Evolutionary conservation across 37 sponge, comb jelly and placozoan species (phyloP), one percentile per base, ranked within the genome.

Genomic region (Ianthella basta): DNA sequence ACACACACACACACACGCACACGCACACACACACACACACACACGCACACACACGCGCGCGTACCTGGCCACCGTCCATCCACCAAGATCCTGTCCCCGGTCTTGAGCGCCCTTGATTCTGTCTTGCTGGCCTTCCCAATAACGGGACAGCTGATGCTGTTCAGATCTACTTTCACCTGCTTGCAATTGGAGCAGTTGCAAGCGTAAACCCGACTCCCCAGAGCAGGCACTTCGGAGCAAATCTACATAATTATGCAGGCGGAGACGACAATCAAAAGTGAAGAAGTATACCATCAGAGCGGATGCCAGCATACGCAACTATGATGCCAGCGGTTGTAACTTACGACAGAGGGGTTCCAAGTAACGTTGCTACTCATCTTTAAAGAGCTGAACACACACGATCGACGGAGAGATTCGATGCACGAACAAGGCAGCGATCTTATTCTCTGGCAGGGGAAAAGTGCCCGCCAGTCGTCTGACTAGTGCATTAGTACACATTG

Each of bases 1-100:
- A n/a, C n/a, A n/a, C n/a, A n/a, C n/a, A n/a, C n/a, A n/a, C n/a
- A n/a, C n/a, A n/a, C n/a, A n/a, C 18, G 18, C 18, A 57, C 18
- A 15, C 18, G 59, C 15, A 57, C 59, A 57, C 18, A 18, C 15
- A 20, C 18, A 20, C 18, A 57, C 59, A 57, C 18, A 20, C 18
- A 57, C 59, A 15, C 14, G 25, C 23, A 16, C 27, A 14, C 23
- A 24, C 14, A 25, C 14, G 23, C 29, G 15, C 18, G 37, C 73
- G 20, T 29, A 72, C 73, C 78, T 39, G 78, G 41, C 78, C 78
- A 75, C 16, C 2, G 15, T 33, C 83, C 83, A 25, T 85, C 81
- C 12, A 93, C 88, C 6, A 89, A 56, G 21, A 95, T 90, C 23
- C 95, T 55, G 55, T 92, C 92, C 25, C 95, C 95, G n/a, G 90